Base-by-base conservation (phyloP, 2,113 vertebrate genomes). In the Plecturocebus donacophilus region DNA sequence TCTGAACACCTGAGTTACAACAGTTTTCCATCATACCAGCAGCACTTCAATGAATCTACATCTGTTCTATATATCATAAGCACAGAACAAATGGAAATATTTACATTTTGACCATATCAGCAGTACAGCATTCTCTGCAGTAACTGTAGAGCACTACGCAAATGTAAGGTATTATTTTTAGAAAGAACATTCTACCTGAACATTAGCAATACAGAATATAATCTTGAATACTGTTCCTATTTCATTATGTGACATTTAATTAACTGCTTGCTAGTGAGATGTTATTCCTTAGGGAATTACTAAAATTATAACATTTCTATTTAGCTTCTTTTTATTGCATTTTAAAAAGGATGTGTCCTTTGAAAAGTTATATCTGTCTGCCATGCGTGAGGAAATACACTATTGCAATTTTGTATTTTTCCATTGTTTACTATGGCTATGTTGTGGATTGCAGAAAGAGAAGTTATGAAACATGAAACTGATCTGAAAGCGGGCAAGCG, bases 401-500 rank as follows among this genome's bases (percentile, higher is more conserved):
- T 97, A 98, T 90, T 98, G 76, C 94, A 98, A 96, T 97, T 98
- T 96, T 94, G 91, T 98, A 98, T 97, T 98, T 97, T 98, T 96
- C 98, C 96, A 98, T 17, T 96, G 87, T 98, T 98, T 98, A 98
- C 98, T 98, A 98, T 97, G 98, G 97, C 98, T 81, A 83, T 98
- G 97, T 97, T 99, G 99, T 98, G 97, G 96, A 98, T 98, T 98
- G 99, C 97, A 99, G 99, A 99, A 98, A 99, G 98, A 99, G 98
- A 99, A 99, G 98, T 99, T 98, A 99, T 99, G 99, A 98, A 99
- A 97, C 98, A 99, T 99, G 99, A 99, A 98, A 98, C 98, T 97
- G 99, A 98, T 98, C 98, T 99, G 98, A 99, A 99, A 99, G 99
- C 98, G 98, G 99, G 98, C 99, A 99, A 99, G 98, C 98, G 98